A percentile compares a stretch with the other conserved stretches of the same genome.
Conservation (phyloP, 2,888 invertebrate species). For the Nemoura dubitans region DNA sequence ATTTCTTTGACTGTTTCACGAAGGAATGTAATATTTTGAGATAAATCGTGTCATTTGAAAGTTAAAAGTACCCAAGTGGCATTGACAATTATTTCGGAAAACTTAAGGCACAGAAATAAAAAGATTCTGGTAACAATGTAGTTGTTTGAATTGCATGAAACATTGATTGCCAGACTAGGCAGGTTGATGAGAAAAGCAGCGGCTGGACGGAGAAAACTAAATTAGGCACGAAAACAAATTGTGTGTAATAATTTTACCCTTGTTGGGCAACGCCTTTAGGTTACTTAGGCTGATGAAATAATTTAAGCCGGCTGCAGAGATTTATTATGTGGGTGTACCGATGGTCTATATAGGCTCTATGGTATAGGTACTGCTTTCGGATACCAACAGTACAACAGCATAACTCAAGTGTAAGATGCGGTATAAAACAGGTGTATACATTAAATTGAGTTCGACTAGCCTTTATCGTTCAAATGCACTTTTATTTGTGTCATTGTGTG, state of each 20-base stretch:
- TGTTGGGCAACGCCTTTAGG: neutral
- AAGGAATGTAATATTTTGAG: neutral
- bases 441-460: too few relatives aligned
- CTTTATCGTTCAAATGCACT: too few relatives aligned
- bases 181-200: neutral
- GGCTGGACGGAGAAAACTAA: neutral
- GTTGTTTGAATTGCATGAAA: neutral
- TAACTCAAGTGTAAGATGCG: too few relatives aligned
- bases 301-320: neutral
- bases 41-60: neutral
- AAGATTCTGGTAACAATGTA: too few relatives aligned
- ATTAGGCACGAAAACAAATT: neutral
- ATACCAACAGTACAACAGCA: too few relatives aligned
- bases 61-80: neutral
- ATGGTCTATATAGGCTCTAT: too few relatives aligned
- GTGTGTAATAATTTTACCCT: neutral
- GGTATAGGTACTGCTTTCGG: too few relatives aligned
- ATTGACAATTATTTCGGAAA: neutral
- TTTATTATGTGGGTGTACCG: neutral
- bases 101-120: neutral
- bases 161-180: neutral
- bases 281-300: neutral
- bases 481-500: too few relatives aligned
- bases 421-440: too few relatives aligned
- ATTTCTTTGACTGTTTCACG: neutral